Conservation (phyloP, 2,113 vertebrate species). For the Eidolon helvum region DNA sequence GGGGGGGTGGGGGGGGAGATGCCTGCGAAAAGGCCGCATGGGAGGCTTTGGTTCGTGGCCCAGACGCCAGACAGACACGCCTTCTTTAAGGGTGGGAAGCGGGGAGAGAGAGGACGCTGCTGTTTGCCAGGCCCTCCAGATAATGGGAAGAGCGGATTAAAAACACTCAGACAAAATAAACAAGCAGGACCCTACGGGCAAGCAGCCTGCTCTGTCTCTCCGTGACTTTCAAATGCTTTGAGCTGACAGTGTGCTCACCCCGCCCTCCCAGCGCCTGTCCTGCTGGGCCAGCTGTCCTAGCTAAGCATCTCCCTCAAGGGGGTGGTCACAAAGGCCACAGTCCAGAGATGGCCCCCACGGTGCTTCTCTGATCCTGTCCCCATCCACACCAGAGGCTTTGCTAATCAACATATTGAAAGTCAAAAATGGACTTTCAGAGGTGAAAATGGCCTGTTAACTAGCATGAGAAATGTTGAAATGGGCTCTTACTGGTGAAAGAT, state of each 20-base stretch:
- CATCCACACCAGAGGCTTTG: neutral
- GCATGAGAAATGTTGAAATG: neutral
- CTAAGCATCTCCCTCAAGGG: neutral
- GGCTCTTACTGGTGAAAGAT: rapidly evolving
- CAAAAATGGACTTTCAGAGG: neutral
- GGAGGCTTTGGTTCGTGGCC: neutral
- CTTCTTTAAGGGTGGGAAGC: neutral
- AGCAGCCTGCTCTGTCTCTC: neutral
- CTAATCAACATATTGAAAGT: neutral
- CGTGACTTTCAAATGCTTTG: neutral
- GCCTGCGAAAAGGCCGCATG: neutral
- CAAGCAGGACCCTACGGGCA: neutral
- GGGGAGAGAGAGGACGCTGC: neutral
- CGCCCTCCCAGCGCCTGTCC: rapidly evolving
- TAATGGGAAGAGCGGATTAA: neutral
- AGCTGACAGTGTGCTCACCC: rapidly evolving
- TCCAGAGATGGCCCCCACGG: neutral
- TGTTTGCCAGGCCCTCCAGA: neutral
- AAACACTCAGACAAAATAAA: neutral
- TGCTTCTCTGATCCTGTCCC: neutral
- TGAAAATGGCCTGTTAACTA: neutral
- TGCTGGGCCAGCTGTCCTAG: neutral
- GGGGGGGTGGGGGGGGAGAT: neutral
- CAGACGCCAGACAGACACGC: neutral
- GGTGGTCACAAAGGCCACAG: neutral